Percentiles rank a stretch among this genome's conserved stretches.
These are phyloP conservation scores for Diadema setosum DNA, from an alignment of 35 echinoderm and acorn worm genomes.

Conservation along the genomic window DNA sequence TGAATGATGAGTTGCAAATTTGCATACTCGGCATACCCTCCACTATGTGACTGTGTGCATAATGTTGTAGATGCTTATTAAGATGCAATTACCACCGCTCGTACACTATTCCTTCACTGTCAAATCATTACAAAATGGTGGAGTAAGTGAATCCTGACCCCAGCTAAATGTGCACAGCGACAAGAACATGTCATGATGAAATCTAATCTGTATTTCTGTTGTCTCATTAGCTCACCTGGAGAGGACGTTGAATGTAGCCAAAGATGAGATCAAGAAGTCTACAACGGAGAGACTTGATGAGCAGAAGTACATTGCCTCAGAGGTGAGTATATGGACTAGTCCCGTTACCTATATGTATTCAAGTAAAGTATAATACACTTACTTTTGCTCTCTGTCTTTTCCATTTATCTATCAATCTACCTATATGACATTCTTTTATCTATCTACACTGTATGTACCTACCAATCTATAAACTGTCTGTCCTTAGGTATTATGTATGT, in stretches of 20 bases:
- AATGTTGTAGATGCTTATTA: background rate
- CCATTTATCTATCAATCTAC: no score
- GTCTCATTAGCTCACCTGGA: slow-evolving; percentile 66
- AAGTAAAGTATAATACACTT: no score
- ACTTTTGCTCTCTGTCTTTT: no score
- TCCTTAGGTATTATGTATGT: no score
- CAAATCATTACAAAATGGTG: background rate
- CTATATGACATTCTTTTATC: no score
- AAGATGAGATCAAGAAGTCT: slow-evolving; percentile 84
- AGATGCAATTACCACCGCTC: background rate
- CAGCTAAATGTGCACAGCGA: background rate
- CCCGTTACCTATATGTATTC: no score
- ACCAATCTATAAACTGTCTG: no score
- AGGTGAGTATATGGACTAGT: no score
- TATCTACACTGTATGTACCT: no score
- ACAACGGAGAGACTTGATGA: slow-evolving; percentile 77
- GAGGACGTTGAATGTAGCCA: slow-evolving; percentile 79
- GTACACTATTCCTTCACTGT: background rate
- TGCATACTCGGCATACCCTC: no score
- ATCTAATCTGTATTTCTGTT: background rate
- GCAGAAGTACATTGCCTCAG: slow-evolving; percentile 94
- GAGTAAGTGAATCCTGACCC: background rate
- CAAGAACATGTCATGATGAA: background rate
- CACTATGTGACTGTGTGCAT: background rate
- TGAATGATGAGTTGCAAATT: no score